Evolutionary conservation across 2,797 vertebrate species (phyloP).

Genomic region (Anomalospiza imberbis): DNA sequence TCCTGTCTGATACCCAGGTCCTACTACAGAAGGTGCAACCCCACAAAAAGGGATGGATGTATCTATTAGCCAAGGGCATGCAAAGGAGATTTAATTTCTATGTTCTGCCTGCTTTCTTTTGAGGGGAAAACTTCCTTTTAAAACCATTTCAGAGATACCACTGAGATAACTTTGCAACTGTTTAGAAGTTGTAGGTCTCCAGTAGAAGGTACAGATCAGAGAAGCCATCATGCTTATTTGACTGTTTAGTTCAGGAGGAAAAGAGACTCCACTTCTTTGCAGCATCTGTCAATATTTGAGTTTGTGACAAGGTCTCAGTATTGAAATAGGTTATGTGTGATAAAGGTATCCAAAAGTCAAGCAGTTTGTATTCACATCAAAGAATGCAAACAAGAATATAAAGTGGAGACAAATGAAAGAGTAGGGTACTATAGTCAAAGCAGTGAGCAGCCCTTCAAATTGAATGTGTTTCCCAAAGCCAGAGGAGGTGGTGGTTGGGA

Average conservation of each 20-base stretch:
- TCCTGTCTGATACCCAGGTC: background rate
- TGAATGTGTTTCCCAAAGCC: background rate
- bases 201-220: background rate
- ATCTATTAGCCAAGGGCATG: background rate
- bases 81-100: background rate
- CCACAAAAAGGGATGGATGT: background rate
- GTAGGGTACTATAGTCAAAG: background rate
- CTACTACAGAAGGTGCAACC: background rate
- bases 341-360: background rate
- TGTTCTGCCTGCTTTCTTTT: background rate
- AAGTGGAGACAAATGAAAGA: background rate
- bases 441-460: background rate
- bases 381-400: background rate
- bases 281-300: background rate
- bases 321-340: background rate
- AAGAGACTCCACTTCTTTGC: background rate
- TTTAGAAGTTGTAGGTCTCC: background rate
- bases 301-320: background rate
- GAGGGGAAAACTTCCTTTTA: background rate
- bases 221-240: background rate
- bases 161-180: background rate
- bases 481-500: background rate
- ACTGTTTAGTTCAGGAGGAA: background rate
- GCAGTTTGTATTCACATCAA: background rate
- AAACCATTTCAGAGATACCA: background rate